Base-by-base conservation (phyloP, 2,797 vertebrate species). In the Poeciliopsis infans region DNA sequence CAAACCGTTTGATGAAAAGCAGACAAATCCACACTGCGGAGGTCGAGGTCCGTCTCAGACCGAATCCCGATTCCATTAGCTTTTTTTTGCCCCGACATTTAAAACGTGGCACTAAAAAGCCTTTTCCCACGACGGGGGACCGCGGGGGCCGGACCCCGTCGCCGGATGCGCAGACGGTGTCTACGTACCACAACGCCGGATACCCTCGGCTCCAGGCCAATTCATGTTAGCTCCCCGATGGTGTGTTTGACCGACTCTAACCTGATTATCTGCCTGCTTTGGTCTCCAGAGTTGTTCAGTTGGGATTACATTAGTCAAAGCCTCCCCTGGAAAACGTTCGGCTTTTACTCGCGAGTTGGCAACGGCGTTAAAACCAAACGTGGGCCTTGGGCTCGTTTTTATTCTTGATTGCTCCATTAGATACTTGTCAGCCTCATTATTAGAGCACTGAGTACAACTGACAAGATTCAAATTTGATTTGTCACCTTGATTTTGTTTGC, bases 241-340 rank as follows among this genome's bases (percentile, higher is more conserved):
- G 80, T 87, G 84, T 84, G 47, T 91, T 90, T 90, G 89, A 80
- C 76, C 68, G 80, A 87, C 90, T 93, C 88, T 89, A 91, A 91
- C 89, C 86, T 91, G 93, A 93, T 95, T 94, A 93, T 85, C 73
- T 57, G 73, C 82, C 82, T 78, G 77, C 87, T 78, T 83, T 57
- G 69, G 82, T 85, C 88, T 87, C 84, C 81, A 53, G 91, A 91
- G 91, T 85, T 80, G 87, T 82, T 92, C 89, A 88, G 86, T 92
- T 88, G 92, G 92, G 89, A 95, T 95, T 78, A 89, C 92, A 94
- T 95, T 94, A 93, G 88, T 89, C 87, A 86, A 93, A 92, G 89
- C 89, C 88, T 89, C 80, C 85, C 73, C 85, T 81, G 86, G 87
- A 92, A 92, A 88, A 77, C 82, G 88, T 82, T 84, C 41, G 53